Evolutionary conservation across 2,888 invertebrate species (phyloP), one percentile per base, ranked within the genome.

Genomic region (Campoletis raptor): DNA sequence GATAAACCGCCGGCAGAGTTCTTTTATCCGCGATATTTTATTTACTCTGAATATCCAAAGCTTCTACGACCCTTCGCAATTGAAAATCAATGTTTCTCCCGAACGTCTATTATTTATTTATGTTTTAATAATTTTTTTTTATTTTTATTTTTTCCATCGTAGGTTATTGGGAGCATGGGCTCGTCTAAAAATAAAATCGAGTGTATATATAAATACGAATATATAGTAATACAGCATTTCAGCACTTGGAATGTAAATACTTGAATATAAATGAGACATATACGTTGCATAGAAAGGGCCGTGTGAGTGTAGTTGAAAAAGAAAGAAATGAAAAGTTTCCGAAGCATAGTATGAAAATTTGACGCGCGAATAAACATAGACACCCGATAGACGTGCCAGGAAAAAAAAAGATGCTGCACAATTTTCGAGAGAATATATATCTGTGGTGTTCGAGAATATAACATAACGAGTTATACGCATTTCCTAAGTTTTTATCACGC

Each of bases 21-120:
- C 89, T 89, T 90, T 90, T 90, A 85, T 79, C 87, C 86, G 80
- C 87, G 89, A 90, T 91, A 91, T 90, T 91, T 91, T 91, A 91
- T 91, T 91, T 89, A 89, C 72, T 21, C 52, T 42, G 69, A 30
- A 81, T 61, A 80, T 77, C 66, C 70, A 70, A 78, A 78, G 81
- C 78, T 73, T 42, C 24, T 54, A 37, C 54, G 48, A 45, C 30
- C 64, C 48, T 24, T 48, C 61, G 21, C 21, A 64, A 45, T 69
- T 57, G 30, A 52, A 72, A 66, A 10, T 45, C 72, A 6, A 36
- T 40, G 64, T 12, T 52, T 69, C n/a, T 2, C 54, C 5, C 45
- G n/a, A 64, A 12, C 30, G 30, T 66, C 57, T 70, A 74, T 57
- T 73, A 52, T 24, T 72, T 40, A 36, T 54, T 52, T 21, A 36